Evolutionary conservation across 2,888 invertebrate species (phyloP).

Genomic region (Antheraea yamamai): DNA sequence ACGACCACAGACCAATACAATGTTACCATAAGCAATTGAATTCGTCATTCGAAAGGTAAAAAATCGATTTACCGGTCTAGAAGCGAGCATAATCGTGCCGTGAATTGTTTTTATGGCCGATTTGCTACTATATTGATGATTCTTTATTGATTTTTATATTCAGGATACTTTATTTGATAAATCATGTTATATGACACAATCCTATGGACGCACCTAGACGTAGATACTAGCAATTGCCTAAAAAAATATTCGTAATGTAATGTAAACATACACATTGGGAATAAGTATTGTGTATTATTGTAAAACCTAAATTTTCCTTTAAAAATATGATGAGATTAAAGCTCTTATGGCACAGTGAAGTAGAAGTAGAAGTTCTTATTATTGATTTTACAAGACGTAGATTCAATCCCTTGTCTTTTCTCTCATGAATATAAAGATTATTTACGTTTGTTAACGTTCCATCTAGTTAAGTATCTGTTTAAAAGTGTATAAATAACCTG

Average conservation of each 20-base stretch:
- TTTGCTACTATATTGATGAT: slow-evolving; percentile 58
- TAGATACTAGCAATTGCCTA: neutral
- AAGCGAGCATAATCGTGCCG: slow-evolving; percentile 59
- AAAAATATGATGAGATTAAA: neutral
- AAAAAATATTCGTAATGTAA: neutral
- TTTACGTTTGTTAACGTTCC: neutral
- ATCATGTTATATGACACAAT: neutral
- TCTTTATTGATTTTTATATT: slow-evolving; percentile 53
- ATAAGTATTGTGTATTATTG: neutral
- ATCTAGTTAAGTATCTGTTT: neutral
- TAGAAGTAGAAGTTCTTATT: neutral
- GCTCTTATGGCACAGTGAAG: neutral
- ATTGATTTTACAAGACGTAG: neutral
- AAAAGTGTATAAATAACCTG: neutral
- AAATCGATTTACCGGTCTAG: slow-evolving; percentile 62
- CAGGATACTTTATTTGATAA: slow-evolving; percentile 35
- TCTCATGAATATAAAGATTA: neutral
- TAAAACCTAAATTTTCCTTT: no score
- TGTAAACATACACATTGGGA: neutral
- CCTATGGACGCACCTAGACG: neutral
- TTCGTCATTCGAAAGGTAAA: slow-evolving; percentile 58
- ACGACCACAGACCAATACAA: slow-evolving; percentile 53
- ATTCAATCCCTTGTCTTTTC: neutral
- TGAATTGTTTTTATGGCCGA: slow-evolving; percentile 65
- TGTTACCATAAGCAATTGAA: slow-evolving; percentile 64